Evolutionary conservation across 2,113 vertebrate species (phyloP), one percentile per base, ranked within the genome.

Genomic region (Callospermophilus lateralis): DNA sequence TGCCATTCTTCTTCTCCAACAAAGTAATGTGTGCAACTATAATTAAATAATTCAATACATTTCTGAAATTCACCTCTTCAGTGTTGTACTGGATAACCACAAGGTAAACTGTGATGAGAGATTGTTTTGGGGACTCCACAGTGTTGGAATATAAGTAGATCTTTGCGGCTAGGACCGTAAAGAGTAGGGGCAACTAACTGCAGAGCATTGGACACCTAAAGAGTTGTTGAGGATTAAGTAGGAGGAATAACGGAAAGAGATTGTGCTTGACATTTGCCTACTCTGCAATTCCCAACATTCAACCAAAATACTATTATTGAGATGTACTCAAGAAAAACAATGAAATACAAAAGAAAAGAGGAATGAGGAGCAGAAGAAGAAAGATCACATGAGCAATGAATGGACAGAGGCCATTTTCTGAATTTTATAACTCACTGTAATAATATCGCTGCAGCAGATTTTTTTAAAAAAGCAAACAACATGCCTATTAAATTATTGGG

Each of bases 401-500:
- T 39, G 67, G 37, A 89, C 3, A 89, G 53, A 96, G 20, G 55
- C 37, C 55, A 94, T 8, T 67, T 74, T 58, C 86, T 95, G 39
- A 88, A 39, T 55, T 26, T 42, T 68, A 83, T 42, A 87, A 70
- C n/a, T 84, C 73, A 73, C 26, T 61, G 4, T 81, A 84, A 88
- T 89, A 55, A 72, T 28, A 72, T 24, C 39, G 28, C 61, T 74
- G 2, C 15, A 63, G 10, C 6, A 42, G 30, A 45, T n/a, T 68
- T 73, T 90, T 58, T 8, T 70, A 87, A 93, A 48, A 76, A 86
- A 93, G 77, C 10, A 93, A 96, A 55, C 55, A 96, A 63, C 37
- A 85, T 86, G 67, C 67, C 78, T 90, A 2, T 37, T 84, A 94
- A 96, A 94, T 96, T 95, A 85, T 22, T 89, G 78, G 73, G 58